phyloP scores from a whole-genome alignment of 2,888 invertebrate species.

The Sisyra terminalis region DNA sequence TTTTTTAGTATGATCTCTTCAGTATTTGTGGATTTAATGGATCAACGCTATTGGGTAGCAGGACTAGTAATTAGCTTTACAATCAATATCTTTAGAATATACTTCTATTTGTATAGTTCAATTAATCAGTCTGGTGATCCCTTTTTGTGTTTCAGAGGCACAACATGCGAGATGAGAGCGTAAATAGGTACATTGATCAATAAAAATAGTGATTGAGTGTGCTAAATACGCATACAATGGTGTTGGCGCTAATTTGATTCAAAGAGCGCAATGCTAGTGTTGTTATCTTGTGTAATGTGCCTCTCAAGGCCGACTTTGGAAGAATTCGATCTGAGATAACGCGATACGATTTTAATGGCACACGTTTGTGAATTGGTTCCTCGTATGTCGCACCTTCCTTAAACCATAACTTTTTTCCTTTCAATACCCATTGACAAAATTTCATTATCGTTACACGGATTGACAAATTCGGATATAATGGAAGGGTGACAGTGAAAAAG shows the following conservation, averaged over 20 bases:
- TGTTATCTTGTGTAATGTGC: slow-evolving; percentile 7
- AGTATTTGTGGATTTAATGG: background rate
- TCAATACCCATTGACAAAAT: background rate
- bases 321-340: slow-evolving; percentile 16
- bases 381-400: slow-evolving; percentile 6
- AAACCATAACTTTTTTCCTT: slow-evolving; percentile 2
- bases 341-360: slow-evolving; percentile 22
- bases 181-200: slow-evolving; percentile 17
- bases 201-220: background rate
- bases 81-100: background rate
- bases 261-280: slow-evolving; percentile 4
- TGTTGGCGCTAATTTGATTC: slow-evolving; percentile 3
- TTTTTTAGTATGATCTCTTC: no score
- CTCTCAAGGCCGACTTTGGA: slow-evolving; percentile 24
- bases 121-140: slow-evolving; percentile 34
- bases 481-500: no score
- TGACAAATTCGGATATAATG: background rate
- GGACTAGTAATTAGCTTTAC: background rate
- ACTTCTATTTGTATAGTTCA: slow-evolving; percentile 10
- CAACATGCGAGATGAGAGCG: slow-evolving; percentile 51
- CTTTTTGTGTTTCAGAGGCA: slow-evolving; percentile 63
- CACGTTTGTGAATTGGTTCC: slow-evolving; percentile 13
- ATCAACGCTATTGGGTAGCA: no score
- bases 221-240: slow-evolving; percentile 5
- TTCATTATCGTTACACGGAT: background rate